Percentiles rank a stretch among this genome's conserved stretches.
Conservation (phyloP, 37 sponge, comb jelly and placozoan genomes). For the Hexactinellida sp. region DNA sequence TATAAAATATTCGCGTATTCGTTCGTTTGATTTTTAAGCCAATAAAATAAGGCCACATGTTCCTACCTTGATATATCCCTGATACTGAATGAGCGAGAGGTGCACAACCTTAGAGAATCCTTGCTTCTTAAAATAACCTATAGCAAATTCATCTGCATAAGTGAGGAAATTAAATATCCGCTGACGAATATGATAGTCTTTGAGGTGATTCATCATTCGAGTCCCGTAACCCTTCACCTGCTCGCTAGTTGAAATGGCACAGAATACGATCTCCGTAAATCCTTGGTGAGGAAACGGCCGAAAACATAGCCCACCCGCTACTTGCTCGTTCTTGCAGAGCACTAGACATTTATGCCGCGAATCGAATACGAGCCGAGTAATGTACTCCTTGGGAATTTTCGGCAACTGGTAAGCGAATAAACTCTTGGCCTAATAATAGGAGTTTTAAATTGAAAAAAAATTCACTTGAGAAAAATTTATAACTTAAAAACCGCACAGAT, state of each 20-base stretch:
- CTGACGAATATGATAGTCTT: slow-evolving; percentile 84
- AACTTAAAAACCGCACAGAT: not conserved
- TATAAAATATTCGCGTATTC: too few relatives aligned
- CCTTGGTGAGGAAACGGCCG: slow-evolving; percentile 72
- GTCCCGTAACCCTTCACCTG: slow-evolving; percentile 99
- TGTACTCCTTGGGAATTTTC: slow-evolving; percentile 93
- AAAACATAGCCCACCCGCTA: slow-evolving; percentile 89
- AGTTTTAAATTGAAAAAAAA: too few relatives aligned
- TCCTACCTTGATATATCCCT: slow-evolving; percentile 9
- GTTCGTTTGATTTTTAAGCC: too few relatives aligned
- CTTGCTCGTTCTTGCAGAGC: slow-evolving; percentile 76
- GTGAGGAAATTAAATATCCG: slow-evolving; percentile 68
- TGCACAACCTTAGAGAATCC: slow-evolving; percentile 16
- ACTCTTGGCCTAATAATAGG: slow-evolving; percentile 47
- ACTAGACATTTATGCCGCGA: slow-evolving; percentile 73
- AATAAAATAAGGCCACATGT: too few relatives aligned
- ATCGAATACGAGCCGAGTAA: slow-evolving; percentile 88
- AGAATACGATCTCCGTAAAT: slow-evolving; percentile 94
- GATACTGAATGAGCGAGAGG: not conserved
- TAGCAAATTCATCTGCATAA: slow-evolving; percentile 87
- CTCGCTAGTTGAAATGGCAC: slow-evolving; percentile 87
- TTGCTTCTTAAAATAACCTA: slow-evolving; percentile 97
- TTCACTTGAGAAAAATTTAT: not conserved
- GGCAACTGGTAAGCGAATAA: slow-evolving; percentile 85
- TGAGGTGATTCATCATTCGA: slow-evolving; percentile 92